phyloP scores from a whole-genome alignment of 2,113 vertebrate species.

The Psephotus haematonotus region DNA sequence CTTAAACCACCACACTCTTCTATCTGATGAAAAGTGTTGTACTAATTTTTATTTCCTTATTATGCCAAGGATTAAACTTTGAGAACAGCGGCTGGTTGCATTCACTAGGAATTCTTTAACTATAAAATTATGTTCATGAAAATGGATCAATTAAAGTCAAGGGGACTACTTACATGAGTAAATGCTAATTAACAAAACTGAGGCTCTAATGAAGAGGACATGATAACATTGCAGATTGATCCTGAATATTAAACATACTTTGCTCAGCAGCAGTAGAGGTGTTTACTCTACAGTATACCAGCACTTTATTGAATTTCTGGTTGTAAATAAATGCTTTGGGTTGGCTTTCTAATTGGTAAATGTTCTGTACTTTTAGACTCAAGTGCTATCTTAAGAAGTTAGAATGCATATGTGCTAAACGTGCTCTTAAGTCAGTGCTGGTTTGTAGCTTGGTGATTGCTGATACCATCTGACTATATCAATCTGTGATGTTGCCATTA shows the following conservation, averaged over 20 bases:
- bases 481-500: neutral
- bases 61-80: slow-evolving; percentile 29
- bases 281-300: slow-evolving; percentile 36
- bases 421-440: neutral
- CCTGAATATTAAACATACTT: slow-evolving; percentile 55
- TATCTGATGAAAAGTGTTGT: slow-evolving; percentile 32
- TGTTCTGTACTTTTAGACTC: slow-evolving; percentile 15
- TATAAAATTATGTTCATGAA: slow-evolving; percentile 62
- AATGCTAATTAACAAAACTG: slow-evolving; percentile 60
- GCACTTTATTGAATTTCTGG: slow-evolving; percentile 47
- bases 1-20: neutral
- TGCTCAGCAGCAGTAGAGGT: neutral
- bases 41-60: slow-evolving; percentile 44
- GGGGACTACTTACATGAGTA: slow-evolving; percentile 62
- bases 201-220: slow-evolving; percentile 64
- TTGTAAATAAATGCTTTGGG: slow-evolving; percentile 45
- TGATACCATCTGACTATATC: neutral
- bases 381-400: slow-evolving; percentile 37
- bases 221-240: slow-evolving; percentile 53
- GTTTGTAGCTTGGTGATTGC: neutral
- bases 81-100: neutral
- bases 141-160: slow-evolving; percentile 68
- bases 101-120: slow-evolving; percentile 31
- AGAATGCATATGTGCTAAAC: neutral
- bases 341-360: slow-evolving; percentile 50